Conservation (phyloP, 1,140 invertebrate genomes). For the Drosophila sucinea region DNA sequence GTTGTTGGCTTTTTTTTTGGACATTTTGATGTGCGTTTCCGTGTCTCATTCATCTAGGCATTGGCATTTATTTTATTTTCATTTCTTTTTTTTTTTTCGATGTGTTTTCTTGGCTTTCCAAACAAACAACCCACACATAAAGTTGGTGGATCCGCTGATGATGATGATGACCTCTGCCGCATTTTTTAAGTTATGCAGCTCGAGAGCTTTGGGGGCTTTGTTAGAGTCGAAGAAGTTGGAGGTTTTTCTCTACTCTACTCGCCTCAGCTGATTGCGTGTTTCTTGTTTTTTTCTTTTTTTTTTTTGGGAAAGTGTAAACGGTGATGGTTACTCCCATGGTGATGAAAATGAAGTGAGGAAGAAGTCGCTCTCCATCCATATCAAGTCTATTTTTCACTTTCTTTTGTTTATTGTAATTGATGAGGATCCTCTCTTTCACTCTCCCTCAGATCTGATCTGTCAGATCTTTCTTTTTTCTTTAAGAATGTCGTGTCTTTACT, state of each 20-base stretch:
- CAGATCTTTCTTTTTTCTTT: slow-evolving; percentile 28
- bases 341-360: slow-evolving; percentile 34
- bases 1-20: slow-evolving; percentile 44
- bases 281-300: slow-evolving; percentile 13
- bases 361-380: slow-evolving; percentile 21
- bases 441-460: slow-evolving; percentile 50
- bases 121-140: slow-evolving; percentile 68
- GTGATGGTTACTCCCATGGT: slow-evolving; percentile 51
- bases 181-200: slow-evolving; percentile 74
- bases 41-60: slow-evolving; percentile 72
- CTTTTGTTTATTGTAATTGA: slow-evolving; percentile 68
- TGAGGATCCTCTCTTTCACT: slow-evolving; percentile 43
- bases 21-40: slow-evolving; percentile 76
- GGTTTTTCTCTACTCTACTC: slow-evolving; percentile 58
- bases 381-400: slow-evolving; percentile 73
- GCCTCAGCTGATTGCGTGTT: slow-evolving; percentile 58
- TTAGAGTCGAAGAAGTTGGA: slow-evolving; percentile 55
- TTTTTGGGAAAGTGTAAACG: slow-evolving; percentile 76
- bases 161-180: slow-evolving; percentile 70
- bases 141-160: slow-evolving; percentile 23
- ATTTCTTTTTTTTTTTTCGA: not conserved
- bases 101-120: slow-evolving; percentile 54
- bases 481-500: slow-evolving; percentile 32
- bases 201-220: not conserved
- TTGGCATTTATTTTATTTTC: slow-evolving; percentile 47